These are phyloP conservation scores for Myrmecophaga tridactyla DNA, from an alignment of 2,113 vertebrate species.

Conservation along the genomic window DNA sequence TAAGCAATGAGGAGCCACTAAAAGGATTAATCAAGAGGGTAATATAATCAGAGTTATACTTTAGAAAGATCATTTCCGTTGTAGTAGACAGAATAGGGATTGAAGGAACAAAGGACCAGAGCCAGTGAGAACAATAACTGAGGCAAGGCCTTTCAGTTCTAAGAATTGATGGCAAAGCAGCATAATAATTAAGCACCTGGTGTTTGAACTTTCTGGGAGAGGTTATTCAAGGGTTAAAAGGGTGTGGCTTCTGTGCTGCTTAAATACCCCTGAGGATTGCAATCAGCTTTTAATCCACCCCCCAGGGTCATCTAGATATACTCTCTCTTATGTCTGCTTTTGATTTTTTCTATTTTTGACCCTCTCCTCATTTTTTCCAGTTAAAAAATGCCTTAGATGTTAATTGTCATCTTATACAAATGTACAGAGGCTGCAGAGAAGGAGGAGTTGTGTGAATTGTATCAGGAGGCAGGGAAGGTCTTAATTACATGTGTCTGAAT, in stretches of 20 bases:
- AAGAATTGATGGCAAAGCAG: slow-evolving; percentile 48
- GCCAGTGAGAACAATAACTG: neutral
- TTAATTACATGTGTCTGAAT: neutral
- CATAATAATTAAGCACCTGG: slow-evolving; percentile 36
- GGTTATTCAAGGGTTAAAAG: slow-evolving; percentile 57
- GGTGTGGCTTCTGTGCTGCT: neutral
- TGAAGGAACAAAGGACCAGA: slow-evolving; percentile 23
- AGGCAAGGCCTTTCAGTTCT: neutral
- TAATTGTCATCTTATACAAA: slow-evolving; percentile 7
- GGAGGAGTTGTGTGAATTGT: neutral
- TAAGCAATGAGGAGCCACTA: neutral
- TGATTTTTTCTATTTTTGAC: slow-evolving; percentile 16
- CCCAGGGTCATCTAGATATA: neutral
- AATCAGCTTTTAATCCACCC: neutral
- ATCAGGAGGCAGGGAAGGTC: neutral
- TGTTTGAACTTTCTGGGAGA: slow-evolving; percentile 28
- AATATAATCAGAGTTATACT: neutral
- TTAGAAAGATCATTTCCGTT: neutral
- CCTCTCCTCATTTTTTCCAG: neutral
- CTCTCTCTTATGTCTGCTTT: slow-evolving; percentile 4
- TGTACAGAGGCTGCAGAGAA: slow-evolving; percentile 14
- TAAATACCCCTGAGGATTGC: slow-evolving; percentile 8
- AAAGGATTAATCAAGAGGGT: slow-evolving; percentile 14
- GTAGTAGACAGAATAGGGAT: neutral
- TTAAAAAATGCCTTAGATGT: slow-evolving; percentile 25